Conservation (phyloP, 2,797 vertebrate species). For the Rhynchonycteris naso region DNA sequence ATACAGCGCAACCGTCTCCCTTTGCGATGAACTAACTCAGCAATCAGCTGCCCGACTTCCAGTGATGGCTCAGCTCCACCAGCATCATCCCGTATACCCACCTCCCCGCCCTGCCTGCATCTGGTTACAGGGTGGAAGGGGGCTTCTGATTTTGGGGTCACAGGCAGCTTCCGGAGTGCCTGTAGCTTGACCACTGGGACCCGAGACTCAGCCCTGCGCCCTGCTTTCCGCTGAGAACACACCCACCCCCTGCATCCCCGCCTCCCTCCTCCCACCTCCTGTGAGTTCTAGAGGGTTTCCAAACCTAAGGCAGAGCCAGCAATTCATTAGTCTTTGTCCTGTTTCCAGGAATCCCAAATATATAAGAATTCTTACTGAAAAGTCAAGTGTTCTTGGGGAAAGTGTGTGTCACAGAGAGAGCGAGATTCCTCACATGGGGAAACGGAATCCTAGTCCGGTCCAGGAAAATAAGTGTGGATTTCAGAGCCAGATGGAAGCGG, state of each 20-base stretch:
- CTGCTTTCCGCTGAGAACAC: not conserved
- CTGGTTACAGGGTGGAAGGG: not conserved
- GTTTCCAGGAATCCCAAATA: slow-evolving; percentile 81
- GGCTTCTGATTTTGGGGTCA: not conserved
- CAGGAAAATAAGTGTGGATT: slow-evolving; percentile 78
- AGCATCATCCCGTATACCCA: not conserved
- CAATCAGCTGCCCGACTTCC: not conserved
- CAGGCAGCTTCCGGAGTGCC: not conserved
- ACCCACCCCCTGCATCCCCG: not conserved
- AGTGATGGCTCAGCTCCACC: not conserved
- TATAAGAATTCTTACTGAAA: slow-evolving; percentile 83
- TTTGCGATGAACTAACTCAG: no score
- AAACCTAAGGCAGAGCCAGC: slow-evolving; percentile 53
- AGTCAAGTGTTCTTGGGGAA: slow-evolving; percentile 81
- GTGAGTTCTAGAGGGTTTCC: slow-evolving; percentile 44
- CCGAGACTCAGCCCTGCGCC: not conserved
- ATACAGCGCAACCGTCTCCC: not conserved
- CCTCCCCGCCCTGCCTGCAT: not conserved
- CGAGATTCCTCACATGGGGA: slow-evolving; percentile 65
- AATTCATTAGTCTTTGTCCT: slow-evolving; percentile 74
- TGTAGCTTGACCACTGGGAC: no score
- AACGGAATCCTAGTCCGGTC: slow-evolving; percentile 53
- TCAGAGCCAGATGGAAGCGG: slow-evolving; percentile 66
- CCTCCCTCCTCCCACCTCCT: not conserved
- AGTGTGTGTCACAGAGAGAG: slow-evolving; percentile 78